phyloP scores from a whole-genome alignment of 2,113 vertebrate species.

The Myiozetetes cayanensis region DNA sequence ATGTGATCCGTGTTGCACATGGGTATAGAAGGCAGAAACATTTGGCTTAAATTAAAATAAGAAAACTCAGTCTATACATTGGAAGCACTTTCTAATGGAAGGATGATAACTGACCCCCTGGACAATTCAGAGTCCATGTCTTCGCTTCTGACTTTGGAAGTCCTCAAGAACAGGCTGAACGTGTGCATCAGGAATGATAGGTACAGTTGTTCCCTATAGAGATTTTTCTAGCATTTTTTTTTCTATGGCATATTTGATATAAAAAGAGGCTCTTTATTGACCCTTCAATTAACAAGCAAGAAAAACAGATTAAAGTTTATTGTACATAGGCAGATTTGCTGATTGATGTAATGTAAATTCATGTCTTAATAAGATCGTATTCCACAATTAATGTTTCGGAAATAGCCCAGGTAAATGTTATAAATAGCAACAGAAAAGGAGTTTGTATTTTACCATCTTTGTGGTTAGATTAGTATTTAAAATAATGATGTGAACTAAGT shows the following conservation, averaged over 20 bases:
- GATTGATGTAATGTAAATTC: neutral
- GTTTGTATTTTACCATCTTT: neutral
- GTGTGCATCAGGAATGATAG: neutral
- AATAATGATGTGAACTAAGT: neutral
- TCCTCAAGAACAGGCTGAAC: neutral
- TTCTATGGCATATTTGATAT: neutral
- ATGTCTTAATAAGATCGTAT: neutral
- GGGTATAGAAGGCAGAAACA: neutral
- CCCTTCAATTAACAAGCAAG: neutral
- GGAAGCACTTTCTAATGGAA: neutral
- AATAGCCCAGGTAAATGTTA: neutral
- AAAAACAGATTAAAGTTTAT: neutral
- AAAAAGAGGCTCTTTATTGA: neutral
- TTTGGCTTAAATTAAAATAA: constrained; percentile 6
- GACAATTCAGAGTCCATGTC: neutral
- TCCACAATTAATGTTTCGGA: neutral
- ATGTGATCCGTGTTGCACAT: neutral
- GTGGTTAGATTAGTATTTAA: neutral
- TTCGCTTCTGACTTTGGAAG: neutral
- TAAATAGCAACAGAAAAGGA: neutral
- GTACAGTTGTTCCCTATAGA: neutral
- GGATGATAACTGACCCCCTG: neutral
- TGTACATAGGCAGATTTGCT: neutral
- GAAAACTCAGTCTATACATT: neutral
- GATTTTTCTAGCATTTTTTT: neutral